These are phyloP conservation scores for Microcebus murinus DNA, from an alignment of 2,113 vertebrate species.

Conservation along the genomic window DNA sequence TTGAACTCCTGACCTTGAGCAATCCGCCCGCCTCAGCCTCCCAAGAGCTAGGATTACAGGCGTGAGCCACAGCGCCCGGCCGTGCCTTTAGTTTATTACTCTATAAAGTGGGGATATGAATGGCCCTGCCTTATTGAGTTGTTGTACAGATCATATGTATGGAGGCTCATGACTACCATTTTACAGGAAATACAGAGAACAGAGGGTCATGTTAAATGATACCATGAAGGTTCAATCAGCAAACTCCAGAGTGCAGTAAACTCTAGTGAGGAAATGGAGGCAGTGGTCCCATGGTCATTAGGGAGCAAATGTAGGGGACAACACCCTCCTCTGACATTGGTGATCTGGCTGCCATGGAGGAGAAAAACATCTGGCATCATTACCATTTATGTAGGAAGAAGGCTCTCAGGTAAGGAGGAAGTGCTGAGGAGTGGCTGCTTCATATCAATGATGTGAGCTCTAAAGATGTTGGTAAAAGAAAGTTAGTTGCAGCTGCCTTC, in stretches of 20 bases:
- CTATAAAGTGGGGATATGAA: not conserved
- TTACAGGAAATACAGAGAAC: not conserved
- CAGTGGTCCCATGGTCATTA: not conserved
- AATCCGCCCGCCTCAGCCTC: too few species aligned
- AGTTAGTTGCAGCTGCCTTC: not conserved
- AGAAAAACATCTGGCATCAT: not conserved
- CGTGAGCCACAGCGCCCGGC: too few species aligned
- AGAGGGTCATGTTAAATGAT: not conserved
- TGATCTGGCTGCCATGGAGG: not conserved
- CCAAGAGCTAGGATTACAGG: too few species aligned
- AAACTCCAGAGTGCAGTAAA: not conserved
- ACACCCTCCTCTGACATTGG: not conserved
- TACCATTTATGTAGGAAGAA: not conserved
- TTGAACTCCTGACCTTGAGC: too few species aligned
- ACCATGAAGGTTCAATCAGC: not conserved
- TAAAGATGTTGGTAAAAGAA: not conserved
- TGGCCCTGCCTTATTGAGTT: not conserved
- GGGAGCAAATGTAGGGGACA: not conserved
- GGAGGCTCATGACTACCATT: not conserved
- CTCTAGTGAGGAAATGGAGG: not conserved
- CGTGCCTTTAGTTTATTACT: not conserved
- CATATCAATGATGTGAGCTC: not conserved
- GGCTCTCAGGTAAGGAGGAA: not conserved
- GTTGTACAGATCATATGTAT: not conserved
- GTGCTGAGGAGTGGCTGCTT: not conserved